Evolutionary conservation across 2,888 invertebrate species (phyloP).

Genomic region (Seira musarum): DNA sequence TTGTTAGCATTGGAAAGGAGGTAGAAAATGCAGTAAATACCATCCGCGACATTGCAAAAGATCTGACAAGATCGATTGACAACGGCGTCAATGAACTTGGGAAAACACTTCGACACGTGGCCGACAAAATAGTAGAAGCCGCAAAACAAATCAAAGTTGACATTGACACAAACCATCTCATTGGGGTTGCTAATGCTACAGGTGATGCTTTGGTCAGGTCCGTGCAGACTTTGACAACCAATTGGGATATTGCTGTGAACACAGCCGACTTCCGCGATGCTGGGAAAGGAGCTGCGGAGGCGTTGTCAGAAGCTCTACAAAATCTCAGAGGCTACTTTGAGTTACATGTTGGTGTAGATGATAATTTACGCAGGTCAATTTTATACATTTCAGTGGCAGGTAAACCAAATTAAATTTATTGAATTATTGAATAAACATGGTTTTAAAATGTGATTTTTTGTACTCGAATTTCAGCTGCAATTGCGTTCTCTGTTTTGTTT

Average conservation of each 20-base stretch:
- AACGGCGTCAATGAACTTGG: not conserved
- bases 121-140: not conserved
- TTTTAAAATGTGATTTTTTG: not conserved
- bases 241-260: constrained; percentile 5
- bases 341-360: not conserved
- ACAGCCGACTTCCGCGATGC: not conserved
- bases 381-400: not conserved
- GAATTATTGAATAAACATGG: not conserved
- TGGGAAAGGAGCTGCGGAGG: not conserved
- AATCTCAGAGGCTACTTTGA: not conserved
- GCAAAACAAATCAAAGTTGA: not conserved
- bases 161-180: not conserved
- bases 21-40: not conserved
- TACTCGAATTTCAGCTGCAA: not conserved
- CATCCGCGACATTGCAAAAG: not conserved
- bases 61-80: not conserved
- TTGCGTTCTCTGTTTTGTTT: constrained; percentile 19
- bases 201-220: not conserved
- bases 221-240: not conserved
- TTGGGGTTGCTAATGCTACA: not conserved
- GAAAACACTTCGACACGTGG: not conserved
- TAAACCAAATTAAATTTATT: not conserved
- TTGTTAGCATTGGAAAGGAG: not conserved
- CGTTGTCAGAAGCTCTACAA: not conserved
- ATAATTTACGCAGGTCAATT: not conserved